A percentile compares a stretch with the other conserved stretches of the same genome.
Evolutionary conservation across 2,113 vertebrate species (phyloP).

Genomic region (Centropus unirufus): DNA sequence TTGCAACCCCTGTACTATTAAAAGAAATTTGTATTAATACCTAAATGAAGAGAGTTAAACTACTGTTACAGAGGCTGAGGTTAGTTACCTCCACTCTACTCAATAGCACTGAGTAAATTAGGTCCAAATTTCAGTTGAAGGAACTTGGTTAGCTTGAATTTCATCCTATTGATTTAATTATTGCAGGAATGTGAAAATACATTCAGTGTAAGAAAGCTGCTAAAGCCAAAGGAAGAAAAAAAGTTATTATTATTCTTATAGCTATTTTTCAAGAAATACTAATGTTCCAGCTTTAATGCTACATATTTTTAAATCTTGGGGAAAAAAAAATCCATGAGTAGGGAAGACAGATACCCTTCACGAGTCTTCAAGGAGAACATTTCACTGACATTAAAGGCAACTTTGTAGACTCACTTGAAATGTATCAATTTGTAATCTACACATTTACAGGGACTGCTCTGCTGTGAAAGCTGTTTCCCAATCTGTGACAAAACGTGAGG

Average conservation of each 20-base stretch:
- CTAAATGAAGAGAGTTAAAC: conserved; percentile 25
- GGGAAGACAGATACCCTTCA: not conserved
- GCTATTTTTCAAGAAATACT: conserved; percentile 8
- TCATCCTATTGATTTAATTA: conserved; percentile 39
- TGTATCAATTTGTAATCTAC: conserved; percentile 13
- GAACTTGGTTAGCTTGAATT: conserved; percentile 14
- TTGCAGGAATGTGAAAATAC: conserved; percentile 35
- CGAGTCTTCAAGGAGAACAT: conserved; percentile 7
- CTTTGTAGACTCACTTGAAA: conserved; percentile 19
- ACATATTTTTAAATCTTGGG: not conserved
- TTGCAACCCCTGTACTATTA: not conserved
- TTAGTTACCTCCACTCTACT: conserved; percentile 5
- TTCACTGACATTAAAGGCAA: conserved; percentile 25
- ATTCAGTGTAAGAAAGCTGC: conserved; percentile 28
- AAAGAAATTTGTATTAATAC: not conserved
- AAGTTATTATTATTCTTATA: not conserved
- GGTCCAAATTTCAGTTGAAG: conserved; percentile 11
- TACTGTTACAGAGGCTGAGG: conserved; percentile 13
- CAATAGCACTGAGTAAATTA: not conserved
- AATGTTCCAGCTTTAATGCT: not conserved
- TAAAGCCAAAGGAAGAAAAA: not conserved
- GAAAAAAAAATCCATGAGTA: not conserved
- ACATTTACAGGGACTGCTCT: conserved; percentile 28
- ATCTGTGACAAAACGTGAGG: conserved; percentile 49
- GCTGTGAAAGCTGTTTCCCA: conserved; percentile 63